Evolutionary conservation across 2,797 vertebrate species (phyloP).

Genomic region (Okamejei kenojei): DNA sequence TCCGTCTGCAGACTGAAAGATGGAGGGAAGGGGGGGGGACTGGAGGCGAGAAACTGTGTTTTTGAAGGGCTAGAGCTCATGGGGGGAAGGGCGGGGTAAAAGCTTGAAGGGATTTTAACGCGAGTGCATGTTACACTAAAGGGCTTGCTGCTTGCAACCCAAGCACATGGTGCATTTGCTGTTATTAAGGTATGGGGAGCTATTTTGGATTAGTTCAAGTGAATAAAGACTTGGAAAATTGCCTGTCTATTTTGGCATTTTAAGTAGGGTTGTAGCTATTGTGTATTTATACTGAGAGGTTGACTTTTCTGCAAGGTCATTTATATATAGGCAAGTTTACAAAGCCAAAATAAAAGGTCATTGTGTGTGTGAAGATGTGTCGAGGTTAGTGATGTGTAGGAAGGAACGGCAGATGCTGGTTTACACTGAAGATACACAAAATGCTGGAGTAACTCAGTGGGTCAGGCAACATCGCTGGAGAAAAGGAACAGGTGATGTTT

Average conservation of each 20-base stretch:
- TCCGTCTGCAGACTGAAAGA: too few species aligned
- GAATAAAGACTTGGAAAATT: not conserved
- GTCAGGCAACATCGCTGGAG: too few species aligned
- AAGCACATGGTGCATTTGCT: not conserved
- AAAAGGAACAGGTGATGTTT: too few species aligned
- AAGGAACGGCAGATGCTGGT: too few species aligned
- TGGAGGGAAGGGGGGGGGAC: too few species aligned
- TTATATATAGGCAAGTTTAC: not conserved
- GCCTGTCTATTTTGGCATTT: not conserved
- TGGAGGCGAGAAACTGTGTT: not conserved
- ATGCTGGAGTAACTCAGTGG: too few species aligned
- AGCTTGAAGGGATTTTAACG: not conserved
- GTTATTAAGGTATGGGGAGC: not conserved
- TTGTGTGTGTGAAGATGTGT: not conserved
- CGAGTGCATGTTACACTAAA: not conserved
- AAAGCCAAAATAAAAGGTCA: not conserved
- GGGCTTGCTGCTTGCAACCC: not conserved
- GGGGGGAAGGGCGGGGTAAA: not conserved
- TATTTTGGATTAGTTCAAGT: not conserved
- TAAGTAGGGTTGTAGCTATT: too few species aligned
- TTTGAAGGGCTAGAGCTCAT: not conserved
- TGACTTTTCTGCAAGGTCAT: constrained; percentile 26
- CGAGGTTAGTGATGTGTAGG: not conserved
- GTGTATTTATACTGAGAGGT: not conserved
- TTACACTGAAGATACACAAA: too few species aligned